A percentile compares a stretch with the other conserved stretches of the same genome.
phyloP scores from a whole-genome alignment of 2,797 vertebrate species.

The Chelonia mydas region DNA sequence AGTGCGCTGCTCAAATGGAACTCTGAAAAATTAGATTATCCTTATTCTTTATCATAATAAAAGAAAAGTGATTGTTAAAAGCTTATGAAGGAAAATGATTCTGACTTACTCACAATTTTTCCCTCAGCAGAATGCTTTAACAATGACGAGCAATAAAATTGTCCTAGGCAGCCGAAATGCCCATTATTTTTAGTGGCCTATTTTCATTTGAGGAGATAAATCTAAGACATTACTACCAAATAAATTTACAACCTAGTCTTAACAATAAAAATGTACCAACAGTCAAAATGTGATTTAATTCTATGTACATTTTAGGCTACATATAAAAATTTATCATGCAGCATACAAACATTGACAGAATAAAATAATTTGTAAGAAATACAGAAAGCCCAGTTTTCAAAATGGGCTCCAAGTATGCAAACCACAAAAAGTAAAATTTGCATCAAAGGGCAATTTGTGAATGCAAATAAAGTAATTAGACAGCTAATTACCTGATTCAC shows the following conservation, averaged over 20 bases:
- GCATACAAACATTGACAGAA: constrained; percentile 3
- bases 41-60: neutral
- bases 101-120: neutral
- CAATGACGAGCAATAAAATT: neutral
- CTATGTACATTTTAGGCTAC: neutral
- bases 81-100: constrained; percentile 6
- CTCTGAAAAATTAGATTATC: neutral
- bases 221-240: neutral
- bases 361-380: neutral
- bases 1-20: neutral
- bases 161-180: neutral
- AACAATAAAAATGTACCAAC: neutral
- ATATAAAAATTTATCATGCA: constrained; percentile 32
- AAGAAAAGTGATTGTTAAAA: neutral
- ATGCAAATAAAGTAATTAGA: neutral
- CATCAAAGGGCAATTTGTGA: neutral
- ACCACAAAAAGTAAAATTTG: neutral
- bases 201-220: neutral
- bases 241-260: neutral
- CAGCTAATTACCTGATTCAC: neutral
- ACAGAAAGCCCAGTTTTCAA: neutral
- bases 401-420: neutral
- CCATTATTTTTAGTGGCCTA: neutral
- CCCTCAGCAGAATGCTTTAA: neutral
- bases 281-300: constrained; percentile 36